Conservation (phyloP, 1,140 invertebrate genomes). For the Amphibalanus amphitrite region DNA sequence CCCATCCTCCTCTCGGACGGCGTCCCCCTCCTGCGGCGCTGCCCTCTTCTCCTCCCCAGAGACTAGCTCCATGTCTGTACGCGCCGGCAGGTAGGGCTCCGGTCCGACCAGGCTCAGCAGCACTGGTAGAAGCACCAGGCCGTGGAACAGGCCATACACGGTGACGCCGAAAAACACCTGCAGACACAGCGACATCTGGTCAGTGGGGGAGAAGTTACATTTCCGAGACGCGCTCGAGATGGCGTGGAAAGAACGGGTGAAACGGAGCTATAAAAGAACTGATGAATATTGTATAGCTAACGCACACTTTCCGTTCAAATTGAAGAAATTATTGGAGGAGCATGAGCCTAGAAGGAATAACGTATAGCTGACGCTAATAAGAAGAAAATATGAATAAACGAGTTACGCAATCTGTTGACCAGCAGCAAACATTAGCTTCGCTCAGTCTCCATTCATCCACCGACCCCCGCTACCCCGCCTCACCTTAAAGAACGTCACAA, state of each 20-base stretch:
- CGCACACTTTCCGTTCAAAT: too few relatives aligned
- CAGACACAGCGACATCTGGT: constrained; percentile 23
- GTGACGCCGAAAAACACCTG: constrained; percentile 57
- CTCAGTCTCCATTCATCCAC: too few relatives aligned
- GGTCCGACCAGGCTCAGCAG: constrained; percentile 53
- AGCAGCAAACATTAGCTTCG: constrained; percentile 4
- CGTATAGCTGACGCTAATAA: background rate
- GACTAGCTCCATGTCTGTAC: background rate
- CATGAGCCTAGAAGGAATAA: background rate
- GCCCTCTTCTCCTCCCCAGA: background rate
- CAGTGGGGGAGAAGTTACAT: background rate
- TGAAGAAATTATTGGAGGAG: too few relatives aligned
- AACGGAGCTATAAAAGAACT: too few relatives aligned
- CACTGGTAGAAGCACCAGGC: constrained; percentile 54
- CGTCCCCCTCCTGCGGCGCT: background rate
- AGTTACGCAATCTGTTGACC: constrained; percentile 10
- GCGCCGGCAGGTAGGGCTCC: constrained; percentile 25
- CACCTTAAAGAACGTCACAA: constrained; percentile 59
- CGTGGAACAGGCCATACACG: constrained; percentile 53
- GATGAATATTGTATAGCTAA: too few relatives aligned
- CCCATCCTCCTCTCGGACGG: background rate
- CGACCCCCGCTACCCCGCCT: constrained; percentile 1
- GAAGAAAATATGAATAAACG: background rate
- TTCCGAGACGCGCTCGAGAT: too few relatives aligned
- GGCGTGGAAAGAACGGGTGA: too few relatives aligned